Base-by-base conservation (phyloP, 2,113 vertebrate species). In the Eulacestoma nigropectus region DNA sequence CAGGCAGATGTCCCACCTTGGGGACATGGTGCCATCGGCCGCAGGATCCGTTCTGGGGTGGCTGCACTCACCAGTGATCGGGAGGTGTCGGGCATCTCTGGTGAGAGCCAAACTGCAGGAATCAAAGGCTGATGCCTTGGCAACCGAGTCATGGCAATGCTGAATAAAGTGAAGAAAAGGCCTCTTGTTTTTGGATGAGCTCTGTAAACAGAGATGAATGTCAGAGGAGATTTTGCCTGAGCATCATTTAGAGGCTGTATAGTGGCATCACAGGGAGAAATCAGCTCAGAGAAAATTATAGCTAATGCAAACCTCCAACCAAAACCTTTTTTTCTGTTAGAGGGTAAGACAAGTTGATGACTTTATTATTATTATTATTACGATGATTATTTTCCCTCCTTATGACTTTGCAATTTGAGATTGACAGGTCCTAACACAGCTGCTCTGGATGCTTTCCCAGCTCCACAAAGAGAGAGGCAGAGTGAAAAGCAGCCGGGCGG, bases 291-390 rank as follows among this genome's bases (percentile, higher is more conserved):
- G 88, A 92, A 95, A 96, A 96, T 95, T 88, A 90, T 57, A 94
- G 96, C 65, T 53, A 83, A 84, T 70, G 79, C 90, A 84, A 94
- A 93, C 73, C 92, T 92, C 83, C 95, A 92, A 92, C 76, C 90
- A 93, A 95, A 95, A 39, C 80, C 80, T 75, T 81, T 81, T 73
- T 73, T 75, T 68, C 86, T 56, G 11, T 67, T 93, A 25, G 86
- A 93, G 86, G 53, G 56, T 56, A 74, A 95, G 95, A 96, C 93
- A 94, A 97, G 93, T 92, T 96, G 96, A 96, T 86, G 93, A 64
- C 92, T 95, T 96, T 97, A 96, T 97, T 97, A 97, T 96, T 96
- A 97, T 96, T 96, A 97, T 95, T 96, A 96, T 83, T 85, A 89
- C 21, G 19, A 91, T 46, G 86, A 81, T 95, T 95, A 97, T 97